phyloP scores from a whole-genome alignment of 35 echinoderm and acorn worm genomes.

The Ophiothrix spiculata region DNA sequence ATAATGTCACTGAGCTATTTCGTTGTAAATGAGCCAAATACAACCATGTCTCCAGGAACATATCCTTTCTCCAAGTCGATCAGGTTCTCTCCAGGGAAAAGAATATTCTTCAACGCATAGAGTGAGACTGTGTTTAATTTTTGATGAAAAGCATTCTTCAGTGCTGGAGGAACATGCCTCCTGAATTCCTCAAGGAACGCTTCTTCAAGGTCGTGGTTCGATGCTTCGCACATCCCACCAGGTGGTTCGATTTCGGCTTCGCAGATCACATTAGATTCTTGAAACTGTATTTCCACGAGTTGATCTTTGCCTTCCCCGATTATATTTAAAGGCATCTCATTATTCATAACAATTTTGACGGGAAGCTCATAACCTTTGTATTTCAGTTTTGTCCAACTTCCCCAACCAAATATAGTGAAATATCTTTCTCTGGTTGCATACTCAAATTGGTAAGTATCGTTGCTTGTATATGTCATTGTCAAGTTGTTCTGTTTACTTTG shows the following conservation, averaged over 20 bases:
- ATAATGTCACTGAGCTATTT: no score
- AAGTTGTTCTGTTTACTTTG: no score
- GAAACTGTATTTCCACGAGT: not conserved
- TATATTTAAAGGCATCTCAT: not conserved
- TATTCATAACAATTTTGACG: not conserved
- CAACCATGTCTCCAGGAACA: constrained; percentile 23
- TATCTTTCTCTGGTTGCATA: no score
- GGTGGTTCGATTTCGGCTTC: not conserved
- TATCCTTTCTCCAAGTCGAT: not conserved
- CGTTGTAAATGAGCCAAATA: constrained; percentile 9
- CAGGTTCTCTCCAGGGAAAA: constrained; percentile 22
- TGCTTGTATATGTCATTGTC: no score
- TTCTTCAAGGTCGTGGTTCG: not conserved
- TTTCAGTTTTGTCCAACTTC: no score
- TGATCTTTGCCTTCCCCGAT: not conserved
- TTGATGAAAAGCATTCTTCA: not conserved
- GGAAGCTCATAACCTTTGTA: no score
- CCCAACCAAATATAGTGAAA: no score
- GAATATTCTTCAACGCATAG: constrained; percentile 13
- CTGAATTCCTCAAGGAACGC: not conserved
- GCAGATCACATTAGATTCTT: not conserved
- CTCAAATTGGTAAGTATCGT: no score
- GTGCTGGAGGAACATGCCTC: not conserved
- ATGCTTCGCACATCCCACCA: not conserved
- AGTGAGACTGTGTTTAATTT: not conserved